Evolutionary conservation across 2,888 invertebrate genomes (phyloP).

Genomic region (Yponomeuta plumbellus): DNA sequence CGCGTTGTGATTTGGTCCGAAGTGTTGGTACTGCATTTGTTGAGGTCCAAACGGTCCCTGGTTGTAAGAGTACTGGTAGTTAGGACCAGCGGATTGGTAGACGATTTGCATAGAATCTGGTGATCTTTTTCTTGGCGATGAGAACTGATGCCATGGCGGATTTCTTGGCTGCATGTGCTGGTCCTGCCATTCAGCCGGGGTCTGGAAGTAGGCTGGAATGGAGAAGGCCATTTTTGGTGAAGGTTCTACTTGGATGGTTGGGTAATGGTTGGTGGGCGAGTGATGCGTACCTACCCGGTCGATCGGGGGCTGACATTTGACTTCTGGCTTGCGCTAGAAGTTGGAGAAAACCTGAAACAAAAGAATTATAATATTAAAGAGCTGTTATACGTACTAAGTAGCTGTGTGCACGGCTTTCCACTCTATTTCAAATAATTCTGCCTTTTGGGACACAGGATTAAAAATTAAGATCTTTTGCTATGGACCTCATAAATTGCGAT

Average conservation of each 20-base stretch:
- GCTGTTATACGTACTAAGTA: too few species aligned
- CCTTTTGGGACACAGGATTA: too few species aligned
- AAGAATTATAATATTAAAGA: conserved; percentile 10
- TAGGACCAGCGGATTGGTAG: conserved; percentile 26
- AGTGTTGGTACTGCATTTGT: conserved; percentile 20
- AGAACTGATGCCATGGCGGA: conserved; percentile 61
- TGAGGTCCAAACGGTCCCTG: conserved; percentile 32
- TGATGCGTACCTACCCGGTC: conserved; percentile 76
- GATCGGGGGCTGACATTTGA: conserved; percentile 51
- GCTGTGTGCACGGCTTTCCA: too few species aligned
- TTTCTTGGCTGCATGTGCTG: conserved; percentile 46
- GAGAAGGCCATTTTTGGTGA: background rate
- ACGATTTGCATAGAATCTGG: conserved; percentile 38
- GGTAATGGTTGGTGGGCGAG: conserved; percentile 25
- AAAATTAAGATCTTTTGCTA: too few species aligned
- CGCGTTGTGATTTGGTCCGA: conserved; percentile 33
- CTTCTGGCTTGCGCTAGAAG: conserved; percentile 41
- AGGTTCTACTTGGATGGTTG: background rate
- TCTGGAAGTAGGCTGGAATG: conserved; percentile 53
- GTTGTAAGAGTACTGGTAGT: conserved; percentile 30
- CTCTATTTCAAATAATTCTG: too few species aligned
- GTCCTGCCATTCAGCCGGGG: conserved; percentile 45
- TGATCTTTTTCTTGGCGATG: conserved; percentile 61
- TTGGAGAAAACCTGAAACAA: conserved; percentile 55
- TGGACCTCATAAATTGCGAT: too few species aligned